These are phyloP conservation scores for Drosophila truncata DNA, from an alignment of 1,140 invertebrate genomes.

Conservation along the genomic window DNA sequence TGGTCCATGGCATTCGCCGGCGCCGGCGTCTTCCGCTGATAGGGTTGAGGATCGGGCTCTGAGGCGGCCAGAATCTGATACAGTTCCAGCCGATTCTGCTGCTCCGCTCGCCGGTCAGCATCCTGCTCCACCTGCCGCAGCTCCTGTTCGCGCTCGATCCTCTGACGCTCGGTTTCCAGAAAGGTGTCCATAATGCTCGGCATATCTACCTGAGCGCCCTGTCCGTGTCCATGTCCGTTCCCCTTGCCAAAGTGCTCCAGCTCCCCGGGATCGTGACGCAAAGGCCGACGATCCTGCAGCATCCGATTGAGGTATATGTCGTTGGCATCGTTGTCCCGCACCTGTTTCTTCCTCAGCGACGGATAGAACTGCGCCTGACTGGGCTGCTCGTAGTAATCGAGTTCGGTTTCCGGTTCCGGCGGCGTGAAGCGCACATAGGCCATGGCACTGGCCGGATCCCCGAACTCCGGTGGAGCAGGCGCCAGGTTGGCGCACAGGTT, in stretches of 20 bases:
- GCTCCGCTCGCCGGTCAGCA: slow-evolving; percentile 24
- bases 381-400: slow-evolving; percentile 88
- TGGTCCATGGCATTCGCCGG: slow-evolving; percentile 70
- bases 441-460: slow-evolving; percentile 88
- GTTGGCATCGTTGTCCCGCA: slow-evolving; percentile 28
- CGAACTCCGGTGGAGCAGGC: slow-evolving; percentile 82
- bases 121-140: slow-evolving; percentile 40
- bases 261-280: slow-evolving; percentile 75
- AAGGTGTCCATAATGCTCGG: slow-evolving; percentile 78
- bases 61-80: slow-evolving; percentile 79
- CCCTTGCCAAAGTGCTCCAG: slow-evolving; percentile 75
- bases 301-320: slow-evolving; percentile 59
- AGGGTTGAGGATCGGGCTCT: slow-evolving; percentile 81
- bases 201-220: slow-evolving; percentile 60
- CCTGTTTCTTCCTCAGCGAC: slow-evolving; percentile 57
- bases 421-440: slow-evolving; percentile 93
- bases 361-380: slow-evolving; percentile 86
- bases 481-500: slow-evolving; percentile 81
- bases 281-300: slow-evolving; percentile 69
- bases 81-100: slow-evolving; percentile 69
- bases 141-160: slow-evolving; percentile 69
- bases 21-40: slow-evolving; percentile 59
- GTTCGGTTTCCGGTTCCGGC: slow-evolving; percentile 89
- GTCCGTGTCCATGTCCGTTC: slow-evolving; percentile 55
- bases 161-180: slow-evolving; percentile 75